Conservation (phyloP, 2,888 invertebrate genomes). For the Dynastes grantii region DNA sequence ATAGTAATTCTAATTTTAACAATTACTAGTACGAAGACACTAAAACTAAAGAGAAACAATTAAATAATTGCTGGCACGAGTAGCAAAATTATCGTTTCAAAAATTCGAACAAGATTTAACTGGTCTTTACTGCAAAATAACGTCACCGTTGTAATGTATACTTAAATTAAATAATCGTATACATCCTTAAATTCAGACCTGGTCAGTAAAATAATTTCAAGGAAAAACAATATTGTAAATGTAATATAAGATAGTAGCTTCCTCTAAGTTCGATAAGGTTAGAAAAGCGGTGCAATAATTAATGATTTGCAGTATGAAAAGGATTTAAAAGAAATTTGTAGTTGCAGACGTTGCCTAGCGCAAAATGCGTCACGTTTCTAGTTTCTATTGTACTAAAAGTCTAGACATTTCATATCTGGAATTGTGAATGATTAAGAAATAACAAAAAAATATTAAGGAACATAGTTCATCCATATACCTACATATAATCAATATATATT, state of each 20-base stretch:
- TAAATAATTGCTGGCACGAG: constrained; percentile 15
- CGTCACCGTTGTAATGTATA: constrained; percentile 1
- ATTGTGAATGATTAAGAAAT: no score
- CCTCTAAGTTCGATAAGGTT: background rate
- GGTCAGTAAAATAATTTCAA: constrained; percentile 10
- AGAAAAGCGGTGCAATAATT: background rate
- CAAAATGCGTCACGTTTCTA: no score
- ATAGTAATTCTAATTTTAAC: no score
- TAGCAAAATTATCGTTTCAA: constrained; percentile 3
- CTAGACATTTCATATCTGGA: no score
- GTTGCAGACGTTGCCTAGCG: no score
- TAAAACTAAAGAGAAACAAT: background rate
- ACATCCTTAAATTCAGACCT: constrained; percentile 28
- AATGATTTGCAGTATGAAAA: background rate
- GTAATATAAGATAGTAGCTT: constrained; percentile 10
- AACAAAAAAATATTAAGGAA: no score
- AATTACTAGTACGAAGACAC: no score
- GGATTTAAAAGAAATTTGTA: background rate
- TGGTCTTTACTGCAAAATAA: background rate
- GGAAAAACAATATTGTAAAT: constrained; percentile 18
- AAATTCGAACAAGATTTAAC: constrained; percentile 21
- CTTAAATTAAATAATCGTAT: constrained; percentile 33
- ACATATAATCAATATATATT: no score
- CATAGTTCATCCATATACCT: no score
- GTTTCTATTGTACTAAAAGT: no score